Evolutionary conservation across 2,888 invertebrate genomes (phyloP), one percentile per base, ranked within the genome.

Genomic region (Calameuta filiformis): DNA sequence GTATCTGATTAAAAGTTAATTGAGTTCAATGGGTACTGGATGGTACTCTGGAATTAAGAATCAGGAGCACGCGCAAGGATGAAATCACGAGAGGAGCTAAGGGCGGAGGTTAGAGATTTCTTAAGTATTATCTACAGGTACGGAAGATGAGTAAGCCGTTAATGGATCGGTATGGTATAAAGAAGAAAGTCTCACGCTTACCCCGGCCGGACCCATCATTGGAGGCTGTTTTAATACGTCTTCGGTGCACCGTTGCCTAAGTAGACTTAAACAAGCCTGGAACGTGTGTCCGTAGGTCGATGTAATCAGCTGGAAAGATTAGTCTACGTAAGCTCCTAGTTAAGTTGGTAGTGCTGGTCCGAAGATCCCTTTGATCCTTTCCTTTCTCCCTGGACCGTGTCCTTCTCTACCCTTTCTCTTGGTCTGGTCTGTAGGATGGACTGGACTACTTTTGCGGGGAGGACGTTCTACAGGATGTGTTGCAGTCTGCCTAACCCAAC

Each of bases 281-380:
- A 71, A 34, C 33, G 71, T 71, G 71, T 71, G 31, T 71, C 3
- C 34, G 75, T 74, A 35, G 75, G 79, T 81, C 79, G 83, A 81
- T 79, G 85, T 85, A 88, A 89, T 88, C 86, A 86, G 83, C 83
- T 83, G 80, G 82, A 79, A 80, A 85, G 87, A 89, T 89, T 87
- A 88, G 73, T 71, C 68, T 31, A 69, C 69, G 69, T 77, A 73
- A 77, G 74, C 40, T 37, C 11, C 40, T 69, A 75, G 74, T 74
- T 74, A 77, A 77, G 77, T 76, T 73, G 71, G 76, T 71, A 35
- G 34, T 31, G 33, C 71, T 71, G 71, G 31, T 71, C 71, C 15
- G 71, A 71, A 71, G 71, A 71, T 33, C 34, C 33, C 31, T 71
- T 33, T 71, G 12, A 12, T 71, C 71, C 71, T 31, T 76, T 23